Evolutionary conservation across 1,140 invertebrate species (phyloP), one percentile per base, ranked within the genome.

Genomic region (Octopus sinensis): DNA sequence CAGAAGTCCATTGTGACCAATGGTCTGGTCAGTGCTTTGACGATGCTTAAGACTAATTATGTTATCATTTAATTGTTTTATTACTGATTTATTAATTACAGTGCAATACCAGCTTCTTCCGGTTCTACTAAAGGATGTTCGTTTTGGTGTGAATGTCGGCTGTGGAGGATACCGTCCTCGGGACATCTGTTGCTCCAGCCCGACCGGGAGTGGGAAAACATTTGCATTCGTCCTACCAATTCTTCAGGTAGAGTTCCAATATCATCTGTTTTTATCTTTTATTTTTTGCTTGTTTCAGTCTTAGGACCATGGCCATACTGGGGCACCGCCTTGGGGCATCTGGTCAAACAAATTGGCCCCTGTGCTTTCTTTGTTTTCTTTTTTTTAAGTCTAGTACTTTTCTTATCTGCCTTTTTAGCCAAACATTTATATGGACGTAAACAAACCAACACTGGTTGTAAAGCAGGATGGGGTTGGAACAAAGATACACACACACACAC

Each of bases 141-240:
- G 77, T 30, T 83, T 79, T 82, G 86, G 86, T 5, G 82, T 84
- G 68, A 80, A 82, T 9, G 79, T 82, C 1, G 88, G 89, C 4
- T 83, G 81, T 76, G 86, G 80, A 30, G 89, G 88, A 17, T 86
- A 85, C 80, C 85, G 85, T 90, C 94, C 95, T 0, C 92, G 94
- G 84, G 98, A 99, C 90, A 92, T 98, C n/a, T 99, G 97, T 92
- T 95, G 99, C 62, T 98, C 96, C 51, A 96, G 97, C 73, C 97
- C 97, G 43, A 99, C 98, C 17, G 98, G 98, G 12, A 98, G 96
- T 93, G 98, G 98, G 10, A 99, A 99, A 92, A 99, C 98, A 1
- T 91, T 99, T 78, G 94, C 96, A 6, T 99, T 96, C 93, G 96
- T 96, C 82, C 91, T 99, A 80, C 98, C 98, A 13, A 94, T 99